These are phyloP conservation scores for Papilio demoleus DNA, from an alignment of 2,888 invertebrate species.

Conservation along the genomic window DNA sequence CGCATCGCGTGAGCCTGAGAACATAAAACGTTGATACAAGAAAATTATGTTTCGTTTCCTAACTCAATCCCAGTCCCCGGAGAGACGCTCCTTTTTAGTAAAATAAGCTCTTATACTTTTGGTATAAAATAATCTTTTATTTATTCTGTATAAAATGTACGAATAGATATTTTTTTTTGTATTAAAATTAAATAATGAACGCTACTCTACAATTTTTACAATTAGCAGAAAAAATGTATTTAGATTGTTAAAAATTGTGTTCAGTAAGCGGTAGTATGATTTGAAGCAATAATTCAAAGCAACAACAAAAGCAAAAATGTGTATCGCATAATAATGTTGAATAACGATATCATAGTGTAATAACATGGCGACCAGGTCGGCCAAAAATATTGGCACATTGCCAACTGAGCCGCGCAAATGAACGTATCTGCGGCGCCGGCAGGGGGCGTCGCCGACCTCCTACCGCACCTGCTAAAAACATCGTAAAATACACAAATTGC, in stretches of 20 bases:
- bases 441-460: neutral
- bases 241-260: neutral
- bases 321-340: constrained; percentile 1
- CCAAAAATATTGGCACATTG: neutral
- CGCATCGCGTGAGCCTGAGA: neutral
- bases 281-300: constrained; percentile 4
- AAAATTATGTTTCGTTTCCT: neutral
- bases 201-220: too few species aligned
- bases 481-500: neutral
- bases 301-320: neutral
- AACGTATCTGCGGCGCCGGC: neutral
- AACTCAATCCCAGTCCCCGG: neutral
- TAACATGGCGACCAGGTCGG: neutral
- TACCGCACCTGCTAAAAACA: neutral
- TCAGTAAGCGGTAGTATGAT: neutral
- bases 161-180: too few species aligned
- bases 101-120: neutral
- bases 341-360: constrained; percentile 8
- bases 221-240: too few species aligned
- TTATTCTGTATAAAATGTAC: too few species aligned
- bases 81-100: neutral
- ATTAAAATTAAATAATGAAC: too few species aligned
- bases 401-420: constrained; percentile 7
- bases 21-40: neutral
- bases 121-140: neutral